Base-by-base conservation (phyloP, 2,113 vertebrate genomes). In the Regulus satrapa region DNA sequence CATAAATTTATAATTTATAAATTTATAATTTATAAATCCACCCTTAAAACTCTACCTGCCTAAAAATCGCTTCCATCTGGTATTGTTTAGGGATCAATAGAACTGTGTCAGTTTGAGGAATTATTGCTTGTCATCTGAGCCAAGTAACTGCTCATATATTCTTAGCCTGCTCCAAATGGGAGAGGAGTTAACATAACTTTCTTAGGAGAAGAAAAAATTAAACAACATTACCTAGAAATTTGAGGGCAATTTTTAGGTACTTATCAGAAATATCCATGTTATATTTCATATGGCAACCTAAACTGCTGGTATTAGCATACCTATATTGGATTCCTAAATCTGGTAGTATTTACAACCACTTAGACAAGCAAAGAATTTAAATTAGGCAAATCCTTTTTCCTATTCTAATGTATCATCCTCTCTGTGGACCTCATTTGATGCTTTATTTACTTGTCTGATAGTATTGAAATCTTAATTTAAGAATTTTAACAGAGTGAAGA, bases 1-100 rank as follows among this genome's bases (percentile, higher is more conserved):
- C 52, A 81, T 58, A 66, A 51, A 59, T 51, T 43, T 58, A 24
- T 49, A 58, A 58, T 29, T 62, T 32, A 68, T 38, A 45, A 45
- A 38, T 73, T 43, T 58, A 46, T 45, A 45, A 74, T 76, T 85
- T 43, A 74, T 85, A 89, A 85, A 75, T 64, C 8, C 4, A 3
- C 8, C 29, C 15, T 72, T 64, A 85, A 91, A 94, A 52, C 9
- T 61, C 25, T 54, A 34, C 9, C 9, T 73, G 29, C 20, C 17
- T 88, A 61, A 78, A 93, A 93, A 83, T 90, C 75, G 69, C 23
- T 90, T 41, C 2, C 58, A 54, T 76, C 28, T 46, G 45, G 29
- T 58, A 81, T 45, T 77, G 49, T 86, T 81, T 84, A 74, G 63
- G 73, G 54, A 86, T 86, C 89, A 92, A 77, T 49, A 94, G 10